phyloP scores from a whole-genome alignment of 2,797 vertebrate genomes.

The Euthynnus affinis region DNA sequence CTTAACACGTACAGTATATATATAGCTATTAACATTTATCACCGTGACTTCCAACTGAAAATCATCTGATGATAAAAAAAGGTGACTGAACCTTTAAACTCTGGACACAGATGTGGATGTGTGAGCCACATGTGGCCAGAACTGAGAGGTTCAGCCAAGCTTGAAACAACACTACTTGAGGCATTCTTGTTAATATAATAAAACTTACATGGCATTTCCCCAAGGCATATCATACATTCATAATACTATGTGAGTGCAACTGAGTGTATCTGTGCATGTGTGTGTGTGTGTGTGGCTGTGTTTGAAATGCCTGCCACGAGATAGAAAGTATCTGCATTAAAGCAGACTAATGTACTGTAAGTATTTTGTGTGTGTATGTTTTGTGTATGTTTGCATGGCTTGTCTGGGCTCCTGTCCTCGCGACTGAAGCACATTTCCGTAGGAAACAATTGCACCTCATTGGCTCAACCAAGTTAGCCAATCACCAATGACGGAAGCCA shows the following conservation, averaged over 20 bases:
- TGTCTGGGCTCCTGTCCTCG: constrained; percentile 69
- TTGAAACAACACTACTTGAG: constrained; percentile 55
- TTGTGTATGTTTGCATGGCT: constrained; percentile 55
- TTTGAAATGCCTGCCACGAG: constrained; percentile 51
- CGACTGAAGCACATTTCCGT: constrained; percentile 87
- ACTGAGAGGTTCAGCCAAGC: constrained; percentile 43
- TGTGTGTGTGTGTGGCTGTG: constrained; percentile 41
- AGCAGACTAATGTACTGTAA: constrained; percentile 52
- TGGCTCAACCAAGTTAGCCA: constrained; percentile 76
- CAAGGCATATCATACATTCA: constrained; percentile 85
- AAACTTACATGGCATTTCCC: constrained; percentile 66
- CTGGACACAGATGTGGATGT: constrained; percentile 36
- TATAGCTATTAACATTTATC: constrained; percentile 58
- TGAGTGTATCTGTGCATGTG: constrained; percentile 15
- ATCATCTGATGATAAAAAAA: constrained; percentile 41
- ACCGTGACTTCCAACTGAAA: constrained; percentile 37
- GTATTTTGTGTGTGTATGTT: constrained; percentile 45
- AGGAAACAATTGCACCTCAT: constrained; percentile 87
- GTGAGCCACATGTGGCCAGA: constrained; percentile 36
- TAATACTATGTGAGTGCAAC: constrained; percentile 68
- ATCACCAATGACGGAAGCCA: constrained; percentile 75
- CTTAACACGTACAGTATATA: constrained; percentile 27
- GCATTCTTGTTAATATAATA: constrained; percentile 67
- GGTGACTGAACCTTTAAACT: constrained; percentile 45
- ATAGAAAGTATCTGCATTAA: constrained; percentile 58